Evolutionary conservation across 2,888 invertebrate species (phyloP).

Genomic region (Anoplius nigerrimus): DNA sequence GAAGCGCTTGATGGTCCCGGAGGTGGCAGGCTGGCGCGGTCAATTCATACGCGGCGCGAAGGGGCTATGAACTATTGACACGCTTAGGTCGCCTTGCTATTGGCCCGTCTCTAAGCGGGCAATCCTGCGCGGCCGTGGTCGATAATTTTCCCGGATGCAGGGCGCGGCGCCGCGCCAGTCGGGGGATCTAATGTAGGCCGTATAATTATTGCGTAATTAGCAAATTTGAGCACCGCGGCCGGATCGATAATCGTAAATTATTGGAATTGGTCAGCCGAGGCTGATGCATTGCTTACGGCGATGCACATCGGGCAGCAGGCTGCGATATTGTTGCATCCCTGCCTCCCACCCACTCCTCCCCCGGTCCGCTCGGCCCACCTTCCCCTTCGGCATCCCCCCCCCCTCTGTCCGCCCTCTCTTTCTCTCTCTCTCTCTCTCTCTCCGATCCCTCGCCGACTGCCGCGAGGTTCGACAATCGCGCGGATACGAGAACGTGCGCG

Average conservation of each 20-base stretch:
- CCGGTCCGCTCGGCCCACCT: too few relatives aligned
- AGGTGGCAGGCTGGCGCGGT: conserved; percentile 23
- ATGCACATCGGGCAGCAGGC: conserved; percentile 35
- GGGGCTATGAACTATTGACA: conserved; percentile 58
- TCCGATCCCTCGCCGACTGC: neutral
- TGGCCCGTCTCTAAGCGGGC: conserved; percentile 37
- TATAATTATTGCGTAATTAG: conserved; percentile 73
- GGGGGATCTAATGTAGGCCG: conserved; percentile 65
- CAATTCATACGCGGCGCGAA: conserved; percentile 41
- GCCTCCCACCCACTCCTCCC: neutral
- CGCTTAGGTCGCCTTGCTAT: conserved; percentile 45
- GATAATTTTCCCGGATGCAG: conserved; percentile 40
- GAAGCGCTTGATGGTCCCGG: conserved; percentile 28
- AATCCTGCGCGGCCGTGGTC: conserved; percentile 34
- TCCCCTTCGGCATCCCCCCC: neutral
- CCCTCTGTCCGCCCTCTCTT: neutral
- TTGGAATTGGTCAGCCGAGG: conserved; percentile 64
- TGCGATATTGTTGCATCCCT: conserved; percentile 43
- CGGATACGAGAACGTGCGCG: too few relatives aligned
- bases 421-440: too few relatives aligned
- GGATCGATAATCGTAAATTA: conserved; percentile 66
- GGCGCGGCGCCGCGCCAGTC: conserved; percentile 27
- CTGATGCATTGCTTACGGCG: conserved; percentile 64
- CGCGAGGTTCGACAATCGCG: too few relatives aligned
- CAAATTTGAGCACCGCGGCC: conserved; percentile 67